Base-by-base conservation (phyloP, 2,797 vertebrate genomes). In the Neostethus bicornis region DNA sequence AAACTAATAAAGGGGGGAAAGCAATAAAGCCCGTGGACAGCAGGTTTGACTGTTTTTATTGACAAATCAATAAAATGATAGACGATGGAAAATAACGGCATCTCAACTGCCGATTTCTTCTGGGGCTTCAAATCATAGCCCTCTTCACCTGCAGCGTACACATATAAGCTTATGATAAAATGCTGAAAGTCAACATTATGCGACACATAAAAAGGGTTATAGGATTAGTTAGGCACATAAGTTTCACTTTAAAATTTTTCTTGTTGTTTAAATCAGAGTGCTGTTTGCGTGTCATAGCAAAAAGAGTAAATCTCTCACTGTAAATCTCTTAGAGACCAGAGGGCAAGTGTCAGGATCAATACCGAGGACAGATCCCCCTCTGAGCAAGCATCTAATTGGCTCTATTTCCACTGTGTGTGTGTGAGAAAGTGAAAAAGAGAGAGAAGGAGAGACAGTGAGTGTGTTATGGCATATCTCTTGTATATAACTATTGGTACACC, bases 21-120 rank as follows among this genome's bases (percentile, higher is more conserved):
- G 88, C 81, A 88, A 89, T 90, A 91, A 89, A 89, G 83, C 84
- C 86, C 57, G 55, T 65, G 88, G 85, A 89, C 85, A 86, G 86
- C 77, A 87, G 87, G 84, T 89, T 88, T 86, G 85, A 87, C 87
- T 88, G 80, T 89, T 89, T 89, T 87, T 87, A 91, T 90, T 88
- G 87, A 89, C 87, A 86, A 89, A 90, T 90, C 87, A 90, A 90
- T 91, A 88, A 87, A 89, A 84, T 89, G 88, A 90, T 89, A 90
- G 83, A 90, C 89, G 87, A 88, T 85, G 70, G 86, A 88, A 87
- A 85, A 90, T 87, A 89, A 89, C 77, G 63, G 67, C 70, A 72
- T 82, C 77, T 85, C 75, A 83, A 79, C 83, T 79, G 70, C 78
- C 72, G 62, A 86, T 85, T 88, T 85, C 85, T 79, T 51, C 83